Evolutionary conservation across 2,888 invertebrate genomes (phyloP), one percentile per base, ranked within the genome.

Genomic region (Parapristionchus giblindavisi): DNA sequence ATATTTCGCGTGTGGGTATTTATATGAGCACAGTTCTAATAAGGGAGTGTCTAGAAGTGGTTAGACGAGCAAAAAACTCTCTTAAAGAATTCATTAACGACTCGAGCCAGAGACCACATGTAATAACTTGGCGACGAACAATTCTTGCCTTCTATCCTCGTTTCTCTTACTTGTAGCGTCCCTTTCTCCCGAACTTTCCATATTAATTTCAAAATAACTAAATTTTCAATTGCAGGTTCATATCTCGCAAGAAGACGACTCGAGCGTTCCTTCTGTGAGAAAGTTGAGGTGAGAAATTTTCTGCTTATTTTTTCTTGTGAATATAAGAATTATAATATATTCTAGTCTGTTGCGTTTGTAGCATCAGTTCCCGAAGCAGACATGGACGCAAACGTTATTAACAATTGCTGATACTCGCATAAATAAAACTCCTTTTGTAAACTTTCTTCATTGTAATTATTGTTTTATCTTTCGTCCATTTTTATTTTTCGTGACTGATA

Each of bases 241-340:
- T 40, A 71, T 79, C 21, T 80, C 79, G 54, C 77, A 77, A 38
- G 81, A 82, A 63, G 77, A 77, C 17, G 78, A 79, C 66, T 56
- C 29, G 21, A 34, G 21, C 58, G 34, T 11, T n/a, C n/a, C 17
- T 17, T 24, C 11, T 56, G n/a, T 40, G 63, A 21, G 43, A 65
- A 65, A 11, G 63, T 40, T 65, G 29, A 65, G 43, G 4, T 17
- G 21, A 29, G 27, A n/a, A 3, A 56, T 27, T 27, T 60, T 14
- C 1, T 1, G 0, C 3, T 29, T 43, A 43, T 43, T 14, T 14
- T 43, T 14, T 14, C 11, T 14, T 43, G 43, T 43, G 43, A 43
- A 43, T 17, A 17, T 14, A 43, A 43, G 8, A 43, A 17, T 17
- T 8, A 14, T 14, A 17, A 43, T 8, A 43, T 8, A 43, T 14